These are phyloP conservation scores for Hippocampus zosterae DNA, from an alignment of 2,113 vertebrate genomes.

Conservation along the genomic window DNA sequence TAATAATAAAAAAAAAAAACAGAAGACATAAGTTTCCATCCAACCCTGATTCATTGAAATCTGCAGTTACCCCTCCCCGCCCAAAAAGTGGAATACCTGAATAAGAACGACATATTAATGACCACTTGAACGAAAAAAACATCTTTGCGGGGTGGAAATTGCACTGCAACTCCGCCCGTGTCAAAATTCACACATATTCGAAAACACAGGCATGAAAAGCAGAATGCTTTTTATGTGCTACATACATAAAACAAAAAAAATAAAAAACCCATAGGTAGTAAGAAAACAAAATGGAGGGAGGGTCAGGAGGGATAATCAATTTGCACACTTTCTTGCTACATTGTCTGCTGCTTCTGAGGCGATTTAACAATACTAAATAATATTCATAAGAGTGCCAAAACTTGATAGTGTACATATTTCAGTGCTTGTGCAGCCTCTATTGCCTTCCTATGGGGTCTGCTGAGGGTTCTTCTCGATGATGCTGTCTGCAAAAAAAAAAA, in stretches of 20 bases:
- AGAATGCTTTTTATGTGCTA: constrained; percentile 84
- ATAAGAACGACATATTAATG: constrained; percentile 45
- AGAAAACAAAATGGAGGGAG: constrained; percentile 64
- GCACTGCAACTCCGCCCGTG: constrained; percentile 84
- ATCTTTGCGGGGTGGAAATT: constrained; percentile 62
- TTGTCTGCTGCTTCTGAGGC: constrained; percentile 94
- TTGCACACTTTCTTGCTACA: constrained; percentile 94
- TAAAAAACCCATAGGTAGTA: constrained; percentile 86
- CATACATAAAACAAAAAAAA: constrained; percentile 61
- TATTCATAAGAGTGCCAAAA: constrained; percentile 82
- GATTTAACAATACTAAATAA: constrained; percentile 54
- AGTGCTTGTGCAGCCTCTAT: constrained; percentile 86
- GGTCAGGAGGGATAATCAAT: constrained; percentile 82
- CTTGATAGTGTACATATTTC: constrained; percentile 88
- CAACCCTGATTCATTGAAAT: constrained; percentile 64
- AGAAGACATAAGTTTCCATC: constrained; percentile 47
- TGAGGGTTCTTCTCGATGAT: constrained; percentile 39
- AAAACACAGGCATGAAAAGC: constrained; percentile 60
- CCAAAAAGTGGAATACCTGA: constrained; percentile 58
- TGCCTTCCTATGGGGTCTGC: constrained; percentile 67
- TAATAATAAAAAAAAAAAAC: constrained; percentile 42
- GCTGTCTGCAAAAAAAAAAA: background rate
- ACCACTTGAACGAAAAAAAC: constrained; percentile 57
- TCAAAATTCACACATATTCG: constrained; percentile 66
- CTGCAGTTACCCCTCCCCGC: constrained; percentile 47